phyloP scores from a whole-genome alignment of 2,113 vertebrate species.

The Apteryx owenii region DNA sequence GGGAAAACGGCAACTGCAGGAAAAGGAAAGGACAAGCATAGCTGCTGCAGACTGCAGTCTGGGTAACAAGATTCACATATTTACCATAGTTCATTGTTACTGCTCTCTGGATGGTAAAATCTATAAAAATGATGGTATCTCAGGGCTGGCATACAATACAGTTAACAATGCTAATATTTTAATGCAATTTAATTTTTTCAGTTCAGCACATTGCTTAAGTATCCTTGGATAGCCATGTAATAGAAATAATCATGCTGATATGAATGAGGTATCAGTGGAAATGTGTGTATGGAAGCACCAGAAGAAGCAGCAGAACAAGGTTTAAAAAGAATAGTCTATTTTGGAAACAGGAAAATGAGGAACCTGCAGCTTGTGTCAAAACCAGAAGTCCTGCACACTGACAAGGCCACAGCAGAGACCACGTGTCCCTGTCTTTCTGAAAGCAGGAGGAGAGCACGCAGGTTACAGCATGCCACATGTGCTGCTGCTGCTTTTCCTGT shows the following conservation, averaged over 20 bases:
- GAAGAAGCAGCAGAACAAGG: neutral
- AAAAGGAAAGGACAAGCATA: neutral
- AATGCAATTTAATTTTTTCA: neutral
- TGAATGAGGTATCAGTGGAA: neutral
- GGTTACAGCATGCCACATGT: neutral
- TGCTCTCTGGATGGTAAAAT: neutral
- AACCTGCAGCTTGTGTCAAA: neutral
- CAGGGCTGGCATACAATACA: neutral
- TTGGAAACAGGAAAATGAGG: neutral
- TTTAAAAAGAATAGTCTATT: neutral
- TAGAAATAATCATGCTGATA: fast-evolving
- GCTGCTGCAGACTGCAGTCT: neutral
- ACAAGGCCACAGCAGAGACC: fast-evolving
- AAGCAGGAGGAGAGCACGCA: neutral
- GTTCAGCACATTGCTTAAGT: neutral
- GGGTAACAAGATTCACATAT: neutral
- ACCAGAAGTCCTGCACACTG: neutral
- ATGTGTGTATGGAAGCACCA: neutral
- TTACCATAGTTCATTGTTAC: neutral
- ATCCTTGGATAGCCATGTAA: neutral
- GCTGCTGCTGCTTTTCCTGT: neutral
- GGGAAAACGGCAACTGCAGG: neutral
- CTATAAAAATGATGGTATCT: neutral
- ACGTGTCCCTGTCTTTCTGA: fast-evolving
- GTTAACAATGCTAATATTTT: slow-evolving; percentile 9